Percentiles rank a stretch among this genome's conserved stretches.
These are phyloP conservation scores for Zygothrica quintamaculata DNA, from an alignment of 2,888 invertebrate genomes.

Conservation along the genomic window DNA sequence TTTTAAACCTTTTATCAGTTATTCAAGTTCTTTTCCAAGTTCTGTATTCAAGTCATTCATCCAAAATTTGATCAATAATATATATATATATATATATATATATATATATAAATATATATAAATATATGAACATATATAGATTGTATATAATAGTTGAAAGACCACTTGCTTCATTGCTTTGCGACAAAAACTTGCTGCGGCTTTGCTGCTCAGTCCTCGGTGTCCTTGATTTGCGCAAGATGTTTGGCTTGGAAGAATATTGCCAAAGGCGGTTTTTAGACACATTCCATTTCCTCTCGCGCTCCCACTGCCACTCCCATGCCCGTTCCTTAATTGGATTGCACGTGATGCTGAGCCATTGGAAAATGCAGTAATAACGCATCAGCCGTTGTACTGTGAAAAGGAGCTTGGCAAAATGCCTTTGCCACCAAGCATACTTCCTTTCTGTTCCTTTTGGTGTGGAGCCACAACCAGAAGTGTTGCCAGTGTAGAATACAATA, in stretches of 20 bases:
- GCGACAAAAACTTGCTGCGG: conserved; percentile 1
- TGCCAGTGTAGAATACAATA: conserved; percentile 45
- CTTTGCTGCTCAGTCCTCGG: conserved; percentile 15
- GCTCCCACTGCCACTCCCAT: neutral
- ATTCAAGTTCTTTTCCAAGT: no score
- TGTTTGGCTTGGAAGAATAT: conserved; percentile 5
- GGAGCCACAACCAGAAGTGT: no score
- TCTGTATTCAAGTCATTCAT: no score
- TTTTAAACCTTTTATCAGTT: no score
- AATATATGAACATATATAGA: no score
- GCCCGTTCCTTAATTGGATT: neutral
- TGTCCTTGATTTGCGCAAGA: conserved; percentile 23
- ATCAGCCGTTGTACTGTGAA: conserved; percentile 8
- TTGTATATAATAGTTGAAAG: neutral
- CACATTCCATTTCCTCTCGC: neutral
- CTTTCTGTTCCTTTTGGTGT: no score
- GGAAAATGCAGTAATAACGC: neutral
- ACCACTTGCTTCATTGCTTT: neutral
- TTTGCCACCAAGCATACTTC: no score
- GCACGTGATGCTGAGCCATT: conserved; percentile 1
- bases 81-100: no score
- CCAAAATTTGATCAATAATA: no score
- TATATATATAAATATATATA: no score
- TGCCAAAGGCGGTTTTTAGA: conserved; percentile 4
- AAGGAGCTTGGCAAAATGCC: conserved; percentile 11